These are phyloP conservation scores for Bos indicus DNA, from an alignment of 2,113 vertebrate species.

Conservation along the genomic window DNA sequence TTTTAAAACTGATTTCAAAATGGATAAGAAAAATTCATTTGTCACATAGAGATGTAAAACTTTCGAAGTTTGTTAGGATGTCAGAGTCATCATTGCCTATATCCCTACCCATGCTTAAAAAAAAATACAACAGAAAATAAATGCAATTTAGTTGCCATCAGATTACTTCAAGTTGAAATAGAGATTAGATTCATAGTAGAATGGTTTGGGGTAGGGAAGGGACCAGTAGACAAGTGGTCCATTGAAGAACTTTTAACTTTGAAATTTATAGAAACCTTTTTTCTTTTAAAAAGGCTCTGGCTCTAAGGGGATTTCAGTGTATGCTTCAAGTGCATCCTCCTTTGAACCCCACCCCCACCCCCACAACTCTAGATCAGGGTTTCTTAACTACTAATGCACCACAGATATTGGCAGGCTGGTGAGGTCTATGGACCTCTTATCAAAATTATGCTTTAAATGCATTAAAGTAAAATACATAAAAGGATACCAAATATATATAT, in stretches of 20 bases:
- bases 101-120: neutral
- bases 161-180: neutral
- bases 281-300: neutral
- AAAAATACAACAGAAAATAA: neutral
- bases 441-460: constrained; percentile 25
- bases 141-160: neutral
- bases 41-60: constrained; percentile 15
- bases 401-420: neutral
- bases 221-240: neutral
- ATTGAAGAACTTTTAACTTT: neutral
- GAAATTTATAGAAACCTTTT: neutral
- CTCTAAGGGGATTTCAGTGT: neutral
- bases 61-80: neutral
- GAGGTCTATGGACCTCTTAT: neutral
- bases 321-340: neutral
- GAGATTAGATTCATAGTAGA: neutral
- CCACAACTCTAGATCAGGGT: neutral
- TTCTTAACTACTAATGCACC: neutral
- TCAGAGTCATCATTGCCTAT: neutral
- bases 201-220: neutral
- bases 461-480: neutral
- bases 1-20: constrained; percentile 28
- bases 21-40: neutral
- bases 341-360: neutral
- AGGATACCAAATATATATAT: neutral